Base-by-base conservation (phyloP, 1,140 invertebrate species). In the Aphaenogaster ashmeadi region DNA sequence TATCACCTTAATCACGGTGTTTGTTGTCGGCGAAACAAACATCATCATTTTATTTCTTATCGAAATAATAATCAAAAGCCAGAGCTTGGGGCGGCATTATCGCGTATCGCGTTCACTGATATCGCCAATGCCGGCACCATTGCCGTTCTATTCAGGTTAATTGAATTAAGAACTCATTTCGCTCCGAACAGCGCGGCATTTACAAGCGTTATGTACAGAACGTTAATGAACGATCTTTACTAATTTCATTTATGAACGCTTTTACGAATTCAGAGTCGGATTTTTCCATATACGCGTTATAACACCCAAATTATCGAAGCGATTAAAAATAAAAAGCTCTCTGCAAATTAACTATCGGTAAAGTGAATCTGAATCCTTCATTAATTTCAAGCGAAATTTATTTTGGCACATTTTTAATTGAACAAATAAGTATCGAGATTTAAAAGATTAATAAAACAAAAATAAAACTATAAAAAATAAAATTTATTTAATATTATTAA, bases 111-210 rank as follows among this genome's bases (percentile, higher is more conserved):
- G 11, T 60, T 79, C 41, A 27, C 44, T 38, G 77, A 67, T 80
- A 80, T 52, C 18, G n/a, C n/a, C 62, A 47, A 69, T 80, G 27
- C 11, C 56, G 13, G 33, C 8, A 52, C 15, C 62, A 33, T 36
- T 33, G 54, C 52, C 36, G 11, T 75, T 27, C 18, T 36, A 79
- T 79, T 47, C 47, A 80, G 62, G 78, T 47, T 80, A 80, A 80
- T 80, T 41, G 47, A 80, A 80, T 80, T 80, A 80, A 80, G 44
- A 80, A 69, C 36, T 80, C 64, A 80, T 69, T 80, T 69, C 62
- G 47, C 41, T 52, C 0, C 60, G 47, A 80, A 69, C 78, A 38
- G n/a, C 7, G 36, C 78, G 36, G n/a, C 47, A 69, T 69, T 79
- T 78, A 47, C 41, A 78, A 78, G 56, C 54, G 56, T 62, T 33